Evolutionary conservation across 2,888 invertebrate genomes (phyloP), one percentile per base, ranked within the genome.

Genomic region (Norana najaformis): DNA sequence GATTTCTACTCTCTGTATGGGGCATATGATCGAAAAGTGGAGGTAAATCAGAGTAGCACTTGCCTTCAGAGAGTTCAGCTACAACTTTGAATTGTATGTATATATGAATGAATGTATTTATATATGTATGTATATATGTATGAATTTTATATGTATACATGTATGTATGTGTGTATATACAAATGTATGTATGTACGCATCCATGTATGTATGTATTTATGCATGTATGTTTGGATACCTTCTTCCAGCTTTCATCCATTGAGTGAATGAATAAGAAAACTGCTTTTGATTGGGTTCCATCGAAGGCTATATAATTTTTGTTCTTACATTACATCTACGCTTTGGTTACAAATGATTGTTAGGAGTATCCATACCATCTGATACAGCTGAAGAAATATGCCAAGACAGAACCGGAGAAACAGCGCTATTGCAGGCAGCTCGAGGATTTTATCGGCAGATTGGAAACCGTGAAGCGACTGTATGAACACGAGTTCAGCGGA

Each of bases 401-500:
- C 3, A 37, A 35, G 37, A 23, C 85, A 8, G 85, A 85, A 36
- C 8, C 18, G 3, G 85, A 85, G 20, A 35, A 23, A 35, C 4
- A 85, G 85, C 85, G 36, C 85, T 85, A 85, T 8, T 85, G 36
- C 16, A 23, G 23, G 8, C 37, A 37, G 85, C 85, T 85, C 11
- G 36, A 85, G 36, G 88, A 89, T 30, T 91, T 92, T 69, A 90
- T 92, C 20, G 36, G 37, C 2, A 37, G 35, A 36, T n/a, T 85
- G 92, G 90, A 91, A 30, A 91, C 91, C 5, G 90, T 92, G 36
- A 90, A 91, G 38, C 90, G 91, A 83, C 92, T 94, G 16, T 94
- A 94, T 92, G 93, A 94, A 90, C 94, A 94, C 90, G 94, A 94
- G 89, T 94, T 93, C 92, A 94, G 94, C 91, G 93, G 93, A 30